Evolutionary conservation across 2,797 vertebrate species (phyloP), one percentile per base, ranked within the genome.

Genomic region (Potorous gilbertii): DNA sequence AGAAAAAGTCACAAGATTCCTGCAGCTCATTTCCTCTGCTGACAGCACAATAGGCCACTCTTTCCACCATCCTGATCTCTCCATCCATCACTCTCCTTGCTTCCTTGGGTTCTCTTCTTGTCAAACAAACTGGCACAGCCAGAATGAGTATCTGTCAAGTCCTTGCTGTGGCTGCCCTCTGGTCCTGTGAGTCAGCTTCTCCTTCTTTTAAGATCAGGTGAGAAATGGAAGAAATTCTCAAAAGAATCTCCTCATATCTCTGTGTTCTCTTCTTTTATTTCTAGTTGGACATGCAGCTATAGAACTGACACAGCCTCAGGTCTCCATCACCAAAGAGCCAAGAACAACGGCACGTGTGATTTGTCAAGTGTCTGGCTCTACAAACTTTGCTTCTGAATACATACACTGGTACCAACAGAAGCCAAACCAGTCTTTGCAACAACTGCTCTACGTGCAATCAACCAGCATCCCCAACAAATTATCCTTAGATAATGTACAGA

Each of bases 341-440:
- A 4, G 1, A 2, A 91, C 1, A 4, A 52, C 9, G 21, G 14
- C 62, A 55, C 6, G 91, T 0, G 92, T 95, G 55, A 0, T 0
- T 31, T 97, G 95, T 93, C 87, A 57, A 52, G 8, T 95, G 57
- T 1, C 0, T 0, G 90, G 50, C 40, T 3, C 2, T 62, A 9
- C 4, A 0, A 0, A 1, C 13, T 96, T 95, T 89, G 34, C 34
- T 56, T 9, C 0, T 2, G 81, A 91, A 0, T 0, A 13, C 54
- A 74, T 98, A 96, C 93, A 98, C 59, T 98, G 98, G 98, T 98
- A 98, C 91, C 9, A 28, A 29, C 95, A 96, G 90, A 98, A 97
- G 81, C 34, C n/a, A 0, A 94, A 96, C 34, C 55, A 97, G 92
- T 52, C 55, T 57, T 89, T 98, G n/a, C 5, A 97, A 87, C 50